Conservation (phyloP, 92 coral and sea anemone species). For the Blastomussa wellsi region DNA sequence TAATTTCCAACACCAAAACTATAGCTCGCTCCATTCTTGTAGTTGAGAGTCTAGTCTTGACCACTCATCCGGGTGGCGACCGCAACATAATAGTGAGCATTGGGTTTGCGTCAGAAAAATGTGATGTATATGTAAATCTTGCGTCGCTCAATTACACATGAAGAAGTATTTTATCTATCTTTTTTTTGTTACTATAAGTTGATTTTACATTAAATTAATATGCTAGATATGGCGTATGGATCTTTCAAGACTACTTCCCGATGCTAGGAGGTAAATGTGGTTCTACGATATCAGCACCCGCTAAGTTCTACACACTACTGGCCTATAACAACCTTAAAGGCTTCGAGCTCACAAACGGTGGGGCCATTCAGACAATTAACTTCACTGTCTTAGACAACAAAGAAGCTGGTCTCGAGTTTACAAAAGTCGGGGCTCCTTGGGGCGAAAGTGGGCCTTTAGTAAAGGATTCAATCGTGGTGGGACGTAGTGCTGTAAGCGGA, state of each 20-base stretch:
- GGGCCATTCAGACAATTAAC: slow-evolving; percentile 81
- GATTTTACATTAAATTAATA: not conserved
- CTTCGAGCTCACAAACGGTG: slow-evolving; percentile 73
- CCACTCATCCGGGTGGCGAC: too few species aligned
- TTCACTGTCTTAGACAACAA: slow-evolving; percentile 77
- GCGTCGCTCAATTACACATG: not conserved
- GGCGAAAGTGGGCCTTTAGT: slow-evolving; percentile 67
- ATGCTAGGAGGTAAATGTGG: slow-evolving; percentile 50
- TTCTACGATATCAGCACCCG: slow-evolving; percentile 63
- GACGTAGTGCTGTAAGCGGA: slow-evolving; percentile 72
- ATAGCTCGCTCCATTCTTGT: not conserved
- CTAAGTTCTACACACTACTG: slow-evolving; percentile 70
- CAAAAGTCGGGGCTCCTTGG: slow-evolving; percentile 76
- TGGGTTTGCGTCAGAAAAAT: too few species aligned
- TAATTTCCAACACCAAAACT: not conserved
- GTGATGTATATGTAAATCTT: not conserved
- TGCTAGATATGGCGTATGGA: slow-evolving; percentile 82
- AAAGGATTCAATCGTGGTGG: slow-evolving; percentile 79
- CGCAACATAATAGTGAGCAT: too few species aligned
- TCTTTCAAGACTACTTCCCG: slow-evolving; percentile 84
- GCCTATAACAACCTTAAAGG: slow-evolving; percentile 94
- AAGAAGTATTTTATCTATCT: not conserved
- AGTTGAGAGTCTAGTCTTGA: not conserved
- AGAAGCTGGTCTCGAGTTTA: slow-evolving; percentile 85
- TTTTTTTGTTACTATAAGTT: not conserved